A percentile compares a stretch with the other conserved stretches of the same genome.
Evolutionary conservation across 23 tunicate genomes (phyloP).

Genomic region (Trididemnum miniatum): DNA sequence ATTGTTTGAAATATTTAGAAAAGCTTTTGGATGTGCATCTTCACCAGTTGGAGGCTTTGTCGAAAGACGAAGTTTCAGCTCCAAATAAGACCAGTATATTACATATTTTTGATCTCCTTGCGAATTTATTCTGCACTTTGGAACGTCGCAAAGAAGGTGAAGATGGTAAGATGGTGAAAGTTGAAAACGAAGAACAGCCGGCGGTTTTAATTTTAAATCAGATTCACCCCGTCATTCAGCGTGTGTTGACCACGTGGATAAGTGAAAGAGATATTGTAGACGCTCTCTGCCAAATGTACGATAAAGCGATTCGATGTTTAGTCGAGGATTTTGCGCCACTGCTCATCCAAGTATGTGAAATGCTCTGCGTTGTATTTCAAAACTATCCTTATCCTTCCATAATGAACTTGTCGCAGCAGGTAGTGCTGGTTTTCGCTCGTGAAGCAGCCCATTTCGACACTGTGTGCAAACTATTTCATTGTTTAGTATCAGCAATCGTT

Average conservation of each 20-base stretch:
- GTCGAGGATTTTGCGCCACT: constrained; percentile 47
- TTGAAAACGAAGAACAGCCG: constrained; percentile 54
- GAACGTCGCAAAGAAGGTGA: constrained; percentile 70
- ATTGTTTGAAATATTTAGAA: constrained; percentile 69
- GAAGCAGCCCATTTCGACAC: constrained; percentile 28
- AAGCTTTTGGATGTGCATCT: constrained; percentile 53
- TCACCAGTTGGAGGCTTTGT: constrained; percentile 72
- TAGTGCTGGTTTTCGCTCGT: constrained; percentile 56
- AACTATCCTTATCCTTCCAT: constrained; percentile 63
- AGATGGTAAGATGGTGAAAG: constrained; percentile 34
- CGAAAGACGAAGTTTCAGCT: constrained; percentile 60
- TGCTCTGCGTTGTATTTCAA: constrained; percentile 61
- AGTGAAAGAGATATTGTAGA: constrained; percentile 41
- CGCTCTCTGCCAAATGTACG: constrained; percentile 68
- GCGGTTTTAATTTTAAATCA: constrained; percentile 50
- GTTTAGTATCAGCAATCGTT: constrained; percentile 20
- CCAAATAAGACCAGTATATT: constrained; percentile 81
- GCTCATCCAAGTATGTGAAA: constrained; percentile 55
- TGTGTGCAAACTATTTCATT: constrained; percentile 33
- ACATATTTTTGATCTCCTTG: constrained; percentile 65
- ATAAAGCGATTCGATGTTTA: constrained; percentile 81
- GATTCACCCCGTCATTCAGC: constrained; percentile 59
- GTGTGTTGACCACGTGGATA: constrained; percentile 70
- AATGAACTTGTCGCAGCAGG: constrained; percentile 74
- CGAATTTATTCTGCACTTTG: constrained; percentile 75